phyloP scores from a whole-genome alignment of 2,888 invertebrate species.

The Campoletis raptor region DNA sequence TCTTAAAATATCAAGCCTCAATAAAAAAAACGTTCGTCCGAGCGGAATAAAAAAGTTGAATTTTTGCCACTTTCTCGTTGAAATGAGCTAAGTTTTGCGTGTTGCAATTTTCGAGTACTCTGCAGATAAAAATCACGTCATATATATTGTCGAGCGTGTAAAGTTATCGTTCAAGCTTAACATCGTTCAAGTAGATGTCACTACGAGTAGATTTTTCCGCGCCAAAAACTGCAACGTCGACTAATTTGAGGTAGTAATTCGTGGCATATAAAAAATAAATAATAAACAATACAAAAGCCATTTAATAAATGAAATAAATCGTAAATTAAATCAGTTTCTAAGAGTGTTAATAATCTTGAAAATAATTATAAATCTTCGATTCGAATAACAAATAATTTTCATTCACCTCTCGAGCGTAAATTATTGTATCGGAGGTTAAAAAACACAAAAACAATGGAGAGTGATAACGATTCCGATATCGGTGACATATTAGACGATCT shows the following conservation, averaged over 20 bases:
- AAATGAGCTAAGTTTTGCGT: too few species aligned
- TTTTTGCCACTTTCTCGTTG: too few species aligned
- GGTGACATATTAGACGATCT: slow-evolving; percentile 74
- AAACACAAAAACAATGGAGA: slow-evolving; percentile 57
- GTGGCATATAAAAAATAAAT: not conserved
- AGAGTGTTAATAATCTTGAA: slow-evolving; percentile 1
- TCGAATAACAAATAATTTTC: slow-evolving; percentile 4
- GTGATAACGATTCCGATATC: slow-evolving; percentile 71
- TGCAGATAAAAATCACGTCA: not conserved
- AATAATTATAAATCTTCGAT: not conserved
- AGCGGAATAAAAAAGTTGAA: too few species aligned
- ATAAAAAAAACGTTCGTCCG: too few species aligned
- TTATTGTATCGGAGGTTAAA: slow-evolving; percentile 27
- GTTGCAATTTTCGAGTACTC: not conserved
- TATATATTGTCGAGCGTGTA: not conserved
- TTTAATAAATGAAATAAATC: not conserved
- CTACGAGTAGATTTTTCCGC: slow-evolving; percentile 34
- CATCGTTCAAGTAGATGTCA: slow-evolving; percentile 20
- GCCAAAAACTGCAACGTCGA: slow-evolving; percentile 37
- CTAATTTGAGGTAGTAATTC: not conserved
- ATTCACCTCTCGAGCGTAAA: not conserved
- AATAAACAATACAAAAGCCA: not conserved
- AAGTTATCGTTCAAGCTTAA: not conserved
- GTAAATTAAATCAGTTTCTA: too few species aligned
- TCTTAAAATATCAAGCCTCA: too few species aligned